Evolutionary conservation across 2,797 vertebrate species (phyloP), one percentile per base, ranked within the genome.

Genomic region (Morus bassanus): DNA sequence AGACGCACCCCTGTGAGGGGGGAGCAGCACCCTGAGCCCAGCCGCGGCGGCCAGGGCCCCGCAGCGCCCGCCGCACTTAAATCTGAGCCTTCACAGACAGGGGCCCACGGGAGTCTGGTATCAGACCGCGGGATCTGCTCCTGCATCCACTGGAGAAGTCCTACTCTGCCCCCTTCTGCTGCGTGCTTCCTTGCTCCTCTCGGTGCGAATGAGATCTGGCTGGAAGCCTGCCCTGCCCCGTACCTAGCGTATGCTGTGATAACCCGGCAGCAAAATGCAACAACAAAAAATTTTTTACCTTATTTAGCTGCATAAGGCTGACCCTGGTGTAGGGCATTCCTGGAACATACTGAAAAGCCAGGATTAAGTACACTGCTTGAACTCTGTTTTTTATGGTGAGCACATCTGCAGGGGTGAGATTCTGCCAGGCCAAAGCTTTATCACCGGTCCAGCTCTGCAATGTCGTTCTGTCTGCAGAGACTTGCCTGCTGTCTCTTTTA

Each of bases 371-470:
- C 39, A 11, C 30, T 86, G 48, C 43, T 75, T 51, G 28, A 48
- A 33, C 45, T 53, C 70, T 4, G 1, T 0, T 37, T 54, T 70
- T 91, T 35, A 33, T 5, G 18, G 48, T 41, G 63, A 82, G 61
- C 35, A 17, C n/a, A 68, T 48, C 30, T 0, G 2, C 10, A 27
- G 56, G 22, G 7, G 6, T 25, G 56, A 53, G 39, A 51, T 21
- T n/a, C 25, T 0, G 0, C 28, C 0, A 0, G 43, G 33, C 35
- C 60, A 60, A 72, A 86, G 50, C 21, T 33, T 30, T 68, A 67
- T n/a, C n/a, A 7, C 57, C 3, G 10, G 12, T 35, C 16, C 35
- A 82, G 43, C 31, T 59, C 43, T 67, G 43, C 39, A 30, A 0
- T 30, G 27, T 53, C 31, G 41, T 67, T 84, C 31, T 82, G 28